Evolutionary conservation across 2,797 vertebrate species (phyloP).

Genomic region (Echiichthys vipera): DNA sequence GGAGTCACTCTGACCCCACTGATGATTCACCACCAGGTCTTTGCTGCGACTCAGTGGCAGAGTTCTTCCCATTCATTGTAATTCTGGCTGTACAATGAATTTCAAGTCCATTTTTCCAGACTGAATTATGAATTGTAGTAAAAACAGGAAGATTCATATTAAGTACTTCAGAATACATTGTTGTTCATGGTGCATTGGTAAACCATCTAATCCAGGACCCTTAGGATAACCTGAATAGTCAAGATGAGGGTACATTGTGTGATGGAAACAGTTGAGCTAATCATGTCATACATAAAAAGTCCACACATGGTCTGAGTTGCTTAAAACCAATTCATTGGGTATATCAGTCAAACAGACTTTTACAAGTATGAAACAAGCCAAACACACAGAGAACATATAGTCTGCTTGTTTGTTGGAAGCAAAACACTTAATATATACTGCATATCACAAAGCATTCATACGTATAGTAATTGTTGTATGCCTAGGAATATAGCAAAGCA

Average conservation of each 20-base stretch:
- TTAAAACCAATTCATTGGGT: neutral
- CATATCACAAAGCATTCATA: neutral
- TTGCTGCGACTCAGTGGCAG: neutral
- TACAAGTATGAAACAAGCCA: neutral
- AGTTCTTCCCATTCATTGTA: neutral
- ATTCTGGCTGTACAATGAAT: neutral
- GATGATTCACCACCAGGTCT: slow-evolving; percentile 23
- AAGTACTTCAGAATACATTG: neutral
- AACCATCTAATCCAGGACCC: neutral
- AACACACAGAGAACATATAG: neutral
- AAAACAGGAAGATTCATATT: neutral
- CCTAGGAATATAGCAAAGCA: neutral
- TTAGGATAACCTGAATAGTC: neutral
- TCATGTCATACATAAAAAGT: neutral
- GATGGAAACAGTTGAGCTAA: neutral
- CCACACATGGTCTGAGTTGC: neutral
- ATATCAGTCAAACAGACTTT: neutral
- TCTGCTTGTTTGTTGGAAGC: neutral
- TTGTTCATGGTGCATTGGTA: neutral
- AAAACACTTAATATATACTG: neutral
- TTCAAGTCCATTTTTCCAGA: neutral
- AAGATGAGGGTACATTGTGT: neutral
- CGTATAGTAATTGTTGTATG: neutral
- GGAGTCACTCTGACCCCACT: neutral
- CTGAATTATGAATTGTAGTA: slow-evolving; percentile 4